Base-by-base conservation (phyloP, 2,797 vertebrate genomes). In the Rhinichthys osculus region DNA sequence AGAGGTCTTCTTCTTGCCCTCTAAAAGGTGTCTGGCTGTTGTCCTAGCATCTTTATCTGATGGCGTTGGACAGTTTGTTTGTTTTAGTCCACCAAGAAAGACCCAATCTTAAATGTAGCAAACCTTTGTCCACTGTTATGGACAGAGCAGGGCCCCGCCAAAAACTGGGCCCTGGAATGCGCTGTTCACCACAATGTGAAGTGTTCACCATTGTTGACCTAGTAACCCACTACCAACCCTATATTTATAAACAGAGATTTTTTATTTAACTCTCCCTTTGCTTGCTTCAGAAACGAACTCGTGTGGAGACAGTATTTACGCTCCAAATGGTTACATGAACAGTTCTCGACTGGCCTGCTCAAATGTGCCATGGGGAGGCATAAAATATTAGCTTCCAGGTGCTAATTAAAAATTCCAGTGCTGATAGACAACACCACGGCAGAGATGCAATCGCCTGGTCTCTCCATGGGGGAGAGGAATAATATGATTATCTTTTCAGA, bases 331-430 rank as follows among this genome's bases (percentile, higher is more conserved):
- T 59, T 73, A 59, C 57, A 64, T 40, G 27, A 40, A 73, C 73
- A 21, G 54, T 80, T 73, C 73, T 35, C 23, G 30, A 47, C 66
- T 66, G 57, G 13, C 19, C n/a, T 62, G 11, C 44, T 83, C 47
- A 84, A 84, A 44, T 59, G 62, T 82, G 78, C 79, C 47, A 3
- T n/a, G 42, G 74, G 59, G 78, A 86, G 44, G 81, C 72, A 87
- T 86, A 72, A 85, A 83, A 87, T 66, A 83, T 50, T 40, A 79
- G 78, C 64, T 86, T 83, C 78, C 59, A 85, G 62, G 86, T 87
- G 76, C 85, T 89, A 87, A 89, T 90, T 89, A 89, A 89, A 88
- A 87, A 87, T 86, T 86, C 77, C 82, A 81, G 52, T 73, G 59
- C 88, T 88, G 87, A 87, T 79, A 90, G 88, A 79, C 85, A 89